A percentile compares a stretch with the other conserved stretches of the same genome.
Conservation (phyloP, 1,140 invertebrate species). For the Calosoma granatense region DNA sequence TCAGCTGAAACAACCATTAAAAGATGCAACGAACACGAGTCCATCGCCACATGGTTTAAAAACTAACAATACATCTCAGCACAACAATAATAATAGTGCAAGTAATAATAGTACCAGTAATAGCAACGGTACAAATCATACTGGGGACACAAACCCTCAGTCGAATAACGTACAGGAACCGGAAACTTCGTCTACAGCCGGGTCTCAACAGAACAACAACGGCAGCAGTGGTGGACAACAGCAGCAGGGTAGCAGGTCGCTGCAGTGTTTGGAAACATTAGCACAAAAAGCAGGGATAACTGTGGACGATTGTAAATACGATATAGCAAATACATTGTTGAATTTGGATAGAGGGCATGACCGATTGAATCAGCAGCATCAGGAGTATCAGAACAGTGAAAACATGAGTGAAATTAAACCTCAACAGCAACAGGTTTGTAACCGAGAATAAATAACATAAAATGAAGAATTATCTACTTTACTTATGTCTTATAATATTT, state of each 20-base stretch:
- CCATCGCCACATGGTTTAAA: constrained; percentile 22
- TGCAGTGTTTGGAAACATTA: constrained; percentile 54
- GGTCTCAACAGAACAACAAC: constrained; percentile 20
- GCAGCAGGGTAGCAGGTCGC: constrained; percentile 34
- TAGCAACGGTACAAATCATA: neutral
- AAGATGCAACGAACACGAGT: constrained; percentile 29
- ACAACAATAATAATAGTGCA: constrained; percentile 13
- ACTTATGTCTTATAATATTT: too few relatives aligned
- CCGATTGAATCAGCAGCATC: neutral
- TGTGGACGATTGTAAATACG: constrained; percentile 53
- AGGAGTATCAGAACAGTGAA: neutral
- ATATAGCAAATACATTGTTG: constrained; percentile 45
- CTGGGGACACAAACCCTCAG: neutral
- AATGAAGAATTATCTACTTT: too few relatives aligned
- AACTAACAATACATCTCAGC: constrained; percentile 20
- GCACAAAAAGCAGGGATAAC: constrained; percentile 54
- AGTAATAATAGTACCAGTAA: neutral
- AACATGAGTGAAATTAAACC: constrained; percentile 27
- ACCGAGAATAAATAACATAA: constrained; percentile 13
- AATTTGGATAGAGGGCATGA: constrained; percentile 40
- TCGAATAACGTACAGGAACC: constrained; percentile 21
- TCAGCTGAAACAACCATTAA: constrained; percentile 32
- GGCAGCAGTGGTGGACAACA: constrained; percentile 11
- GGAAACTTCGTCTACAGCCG: constrained; percentile 16
- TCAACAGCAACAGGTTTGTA: constrained; percentile 20